Conservation (phyloP, 23 tunicate genomes). For the Trididemnum nubilum region DNA sequence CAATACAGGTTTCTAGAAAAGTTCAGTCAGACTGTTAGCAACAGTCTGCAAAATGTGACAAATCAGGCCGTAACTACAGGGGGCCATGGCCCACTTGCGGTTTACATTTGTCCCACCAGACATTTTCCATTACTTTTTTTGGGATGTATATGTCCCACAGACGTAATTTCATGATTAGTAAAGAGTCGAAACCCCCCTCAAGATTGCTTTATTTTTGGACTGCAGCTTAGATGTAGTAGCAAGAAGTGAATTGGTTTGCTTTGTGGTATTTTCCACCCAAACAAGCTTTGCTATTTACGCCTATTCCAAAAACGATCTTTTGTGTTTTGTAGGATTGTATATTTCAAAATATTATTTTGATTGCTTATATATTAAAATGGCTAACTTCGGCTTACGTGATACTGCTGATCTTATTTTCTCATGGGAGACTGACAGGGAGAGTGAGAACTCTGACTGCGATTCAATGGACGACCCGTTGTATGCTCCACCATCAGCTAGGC, state of each 20-base stretch:
- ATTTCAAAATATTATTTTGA: constrained; percentile 22
- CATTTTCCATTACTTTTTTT: constrained; percentile 17
- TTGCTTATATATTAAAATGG: constrained; percentile 23
- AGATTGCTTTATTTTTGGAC: constrained; percentile 25
- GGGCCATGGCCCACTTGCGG: constrained; percentile 29
- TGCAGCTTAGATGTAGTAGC: constrained; percentile 26
- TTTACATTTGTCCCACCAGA: constrained; percentile 26
- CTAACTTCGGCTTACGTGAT: constrained; percentile 25
- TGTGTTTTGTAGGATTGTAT: constrained; percentile 23
- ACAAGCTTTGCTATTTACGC: constrained; percentile 21
- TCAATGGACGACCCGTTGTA: constrained; percentile 18
- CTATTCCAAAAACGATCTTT: constrained; percentile 21
- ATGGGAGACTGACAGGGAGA: constrained; percentile 36
- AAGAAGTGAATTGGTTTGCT: constrained; percentile 22
- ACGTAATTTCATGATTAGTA: constrained; percentile 19
- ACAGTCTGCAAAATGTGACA: no score
- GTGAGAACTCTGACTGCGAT: constrained; percentile 23
- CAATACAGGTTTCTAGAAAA: no score
- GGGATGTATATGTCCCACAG: constrained; percentile 27
- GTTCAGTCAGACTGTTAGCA: no score
- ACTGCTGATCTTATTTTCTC: constrained; percentile 16
- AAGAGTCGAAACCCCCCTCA: constrained; percentile 20
- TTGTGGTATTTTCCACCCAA: constrained; percentile 23
- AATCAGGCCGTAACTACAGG: no score
- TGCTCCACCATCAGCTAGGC: constrained; percentile 22